These are phyloP conservation scores for Radopholus similis DNA, from an alignment of 1,140 invertebrate genomes.

Conservation along the genomic window DNA sequence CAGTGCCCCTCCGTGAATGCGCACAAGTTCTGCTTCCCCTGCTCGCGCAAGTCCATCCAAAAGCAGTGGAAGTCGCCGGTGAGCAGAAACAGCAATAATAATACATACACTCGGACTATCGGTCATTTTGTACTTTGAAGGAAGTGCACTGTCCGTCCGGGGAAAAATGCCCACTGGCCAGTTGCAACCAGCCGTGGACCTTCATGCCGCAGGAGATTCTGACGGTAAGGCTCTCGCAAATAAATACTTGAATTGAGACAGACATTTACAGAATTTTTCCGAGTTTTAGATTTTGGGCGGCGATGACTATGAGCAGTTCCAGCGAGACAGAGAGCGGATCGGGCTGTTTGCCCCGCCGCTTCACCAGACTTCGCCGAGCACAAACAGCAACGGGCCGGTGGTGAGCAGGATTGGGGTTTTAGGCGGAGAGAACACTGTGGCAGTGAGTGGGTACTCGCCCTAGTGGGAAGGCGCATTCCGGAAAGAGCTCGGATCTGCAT, in stretches of 20 bases:
- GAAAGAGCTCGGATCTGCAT: neutral
- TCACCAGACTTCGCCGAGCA: neutral
- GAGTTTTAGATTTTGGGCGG: slow-evolving; percentile 67
- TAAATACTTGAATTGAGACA: neutral
- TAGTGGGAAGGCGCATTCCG: neutral
- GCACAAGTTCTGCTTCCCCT: slow-evolving; percentile 99
- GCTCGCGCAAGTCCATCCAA: slow-evolving; percentile 93
- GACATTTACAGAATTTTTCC: neutral
- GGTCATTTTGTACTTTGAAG: too few species aligned
- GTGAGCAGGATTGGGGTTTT: neutral
- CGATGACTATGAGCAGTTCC: slow-evolving; percentile 83
- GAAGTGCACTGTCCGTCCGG: slow-evolving; percentile 65
- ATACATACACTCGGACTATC: too few species aligned
- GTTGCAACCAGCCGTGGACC: slow-evolving; percentile 94
- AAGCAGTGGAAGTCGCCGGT: slow-evolving; percentile 75
- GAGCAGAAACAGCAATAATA: too few species aligned
- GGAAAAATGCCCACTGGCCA: slow-evolving; percentile 69
- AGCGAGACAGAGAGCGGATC: slow-evolving; percentile 70
- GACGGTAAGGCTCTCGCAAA: slow-evolving; percentile 75
- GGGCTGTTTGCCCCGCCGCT: slow-evolving; percentile 29
- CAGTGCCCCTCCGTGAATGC: slow-evolving; percentile 88
- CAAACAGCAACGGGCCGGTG: neutral
- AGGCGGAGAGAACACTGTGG: slow-evolving; percentile 1
- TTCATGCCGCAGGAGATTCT: slow-evolving; percentile 99
- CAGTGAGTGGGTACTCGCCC: neutral